Base-by-base conservation (phyloP, 2,797 vertebrate species). In the Phrynocephalus forsythii region DNA sequence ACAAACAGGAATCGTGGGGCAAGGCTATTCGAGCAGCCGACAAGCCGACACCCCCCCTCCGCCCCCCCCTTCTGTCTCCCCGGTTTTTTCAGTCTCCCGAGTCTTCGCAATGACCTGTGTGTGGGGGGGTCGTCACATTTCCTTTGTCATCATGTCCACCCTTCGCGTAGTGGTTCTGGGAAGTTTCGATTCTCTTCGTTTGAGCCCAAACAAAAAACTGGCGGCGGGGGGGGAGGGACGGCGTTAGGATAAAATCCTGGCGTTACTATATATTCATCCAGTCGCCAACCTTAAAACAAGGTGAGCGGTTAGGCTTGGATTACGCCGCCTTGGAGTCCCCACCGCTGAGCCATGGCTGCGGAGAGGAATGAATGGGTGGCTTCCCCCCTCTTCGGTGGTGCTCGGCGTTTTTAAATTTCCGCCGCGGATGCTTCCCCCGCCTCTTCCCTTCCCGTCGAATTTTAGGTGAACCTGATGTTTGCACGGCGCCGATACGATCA, bases 131-230 rank as follows among this genome's bases (percentile, higher is more conserved):
- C n/a, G 95, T 97, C 96, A 96, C 96, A 90, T 97, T 97, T 97
- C 96, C 96, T 97, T 97, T 97, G 96, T 97, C 96, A 44, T 44
- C 38, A 96, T 95, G 93, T 93, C 94, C 93, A 93, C 93, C 96
- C 94, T 95, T 95, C 95, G 92, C 93, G 91, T 93, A 94, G 94
- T 89, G 91, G 89, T 93, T 48, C 10, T 26, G 60, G 20, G 16
- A 16, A 10, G 30, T 44, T 30, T 38, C 60, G 26, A 68, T 22
- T 1, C 79, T 68, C 38, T 44, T 44, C n/a, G n/a, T 20, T 28
- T 13, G 10, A n/a, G 24, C n/a, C 67, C 20, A 24, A 68, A 24
- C 68, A n/a, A n/a, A 71, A 71, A 71, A 24, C 15, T 7, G 5
- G 52, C 11, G 67, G 67, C 1, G 68, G 26, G 68, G 9, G 68